A percentile compares a stretch with the other conserved stretches of the same genome.
Evolutionary conservation across 2,113 vertebrate genomes (phyloP).

Genomic region (Litocranius walleri): DNA sequence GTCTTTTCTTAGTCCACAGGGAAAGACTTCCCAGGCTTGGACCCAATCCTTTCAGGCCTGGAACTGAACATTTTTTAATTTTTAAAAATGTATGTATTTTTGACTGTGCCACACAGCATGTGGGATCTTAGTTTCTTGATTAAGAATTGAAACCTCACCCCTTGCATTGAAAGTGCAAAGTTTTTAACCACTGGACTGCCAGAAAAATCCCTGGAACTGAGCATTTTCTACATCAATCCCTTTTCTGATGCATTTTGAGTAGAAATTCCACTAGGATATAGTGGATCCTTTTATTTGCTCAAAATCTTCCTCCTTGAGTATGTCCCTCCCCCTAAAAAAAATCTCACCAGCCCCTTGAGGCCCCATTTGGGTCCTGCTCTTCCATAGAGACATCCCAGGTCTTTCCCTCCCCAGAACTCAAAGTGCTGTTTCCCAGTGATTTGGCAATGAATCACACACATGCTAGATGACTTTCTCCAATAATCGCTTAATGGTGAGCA

Average conservation of each 20-base stretch:
- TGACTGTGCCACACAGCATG: background rate
- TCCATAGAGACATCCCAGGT: background rate
- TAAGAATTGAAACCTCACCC: background rate
- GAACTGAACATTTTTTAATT: background rate
- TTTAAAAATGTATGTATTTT: background rate
- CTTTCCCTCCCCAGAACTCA: background rate
- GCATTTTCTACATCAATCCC: background rate
- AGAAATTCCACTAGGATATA: background rate
- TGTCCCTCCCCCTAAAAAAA: background rate
- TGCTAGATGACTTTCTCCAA: background rate
- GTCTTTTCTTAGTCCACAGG: background rate
- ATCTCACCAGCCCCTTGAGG: background rate
- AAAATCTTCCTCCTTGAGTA: background rate
- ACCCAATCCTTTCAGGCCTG: background rate
- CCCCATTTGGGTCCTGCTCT: background rate
- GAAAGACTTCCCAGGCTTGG: background rate
- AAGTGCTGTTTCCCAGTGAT: background rate
- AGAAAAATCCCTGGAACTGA: background rate
- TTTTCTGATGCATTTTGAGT: background rate
- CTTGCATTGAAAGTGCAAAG: background rate
- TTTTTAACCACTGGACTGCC: background rate
- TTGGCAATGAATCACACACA: background rate
- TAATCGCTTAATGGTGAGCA: slow-evolving; percentile 63
- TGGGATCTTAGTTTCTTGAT: background rate
- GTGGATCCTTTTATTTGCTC: background rate